A percentile compares a stretch with the other conserved stretches of the same genome.
Evolutionary conservation across 2,113 vertebrate species (phyloP).

Genomic region (Pachycephala philippinensis): DNA sequence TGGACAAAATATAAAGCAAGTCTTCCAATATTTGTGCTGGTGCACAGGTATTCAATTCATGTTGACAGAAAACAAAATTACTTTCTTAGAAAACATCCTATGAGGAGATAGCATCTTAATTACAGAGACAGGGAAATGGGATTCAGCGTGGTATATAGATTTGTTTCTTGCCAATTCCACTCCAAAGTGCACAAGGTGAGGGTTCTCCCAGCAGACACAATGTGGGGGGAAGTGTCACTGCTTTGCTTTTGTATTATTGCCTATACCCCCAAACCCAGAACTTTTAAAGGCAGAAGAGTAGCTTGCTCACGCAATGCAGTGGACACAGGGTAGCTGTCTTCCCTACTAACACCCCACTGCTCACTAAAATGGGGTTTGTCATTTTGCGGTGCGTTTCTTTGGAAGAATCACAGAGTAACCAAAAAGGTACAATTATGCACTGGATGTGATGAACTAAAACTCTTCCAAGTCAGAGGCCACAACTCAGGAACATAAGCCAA

Average conservation of each 20-base stretch:
- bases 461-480: neutral
- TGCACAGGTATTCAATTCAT: slow-evolving; percentile 2
- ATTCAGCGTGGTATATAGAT: neutral
- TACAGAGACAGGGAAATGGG: neutral
- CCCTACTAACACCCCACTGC: neutral
- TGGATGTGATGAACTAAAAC: neutral
- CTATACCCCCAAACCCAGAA: neutral
- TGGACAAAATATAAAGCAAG: neutral
- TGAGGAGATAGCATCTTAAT: slow-evolving; percentile 30
- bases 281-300: neutral
- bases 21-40: neutral
- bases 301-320: neutral
- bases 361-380: neutral
- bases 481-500: neutral
- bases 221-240: neutral
- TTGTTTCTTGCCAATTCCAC: neutral
- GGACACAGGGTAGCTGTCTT: neutral
- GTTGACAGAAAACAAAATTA: slow-evolving; percentile 44
- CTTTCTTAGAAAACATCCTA: slow-evolving; percentile 15
- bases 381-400: neutral
- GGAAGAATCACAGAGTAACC: neutral
- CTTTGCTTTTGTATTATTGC: neutral
- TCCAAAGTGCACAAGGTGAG: fast-evolving
- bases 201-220: neutral
- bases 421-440: neutral